phyloP scores from a whole-genome alignment of 2,797 vertebrate genomes.

The Sebastolobus altivelis region DNA sequence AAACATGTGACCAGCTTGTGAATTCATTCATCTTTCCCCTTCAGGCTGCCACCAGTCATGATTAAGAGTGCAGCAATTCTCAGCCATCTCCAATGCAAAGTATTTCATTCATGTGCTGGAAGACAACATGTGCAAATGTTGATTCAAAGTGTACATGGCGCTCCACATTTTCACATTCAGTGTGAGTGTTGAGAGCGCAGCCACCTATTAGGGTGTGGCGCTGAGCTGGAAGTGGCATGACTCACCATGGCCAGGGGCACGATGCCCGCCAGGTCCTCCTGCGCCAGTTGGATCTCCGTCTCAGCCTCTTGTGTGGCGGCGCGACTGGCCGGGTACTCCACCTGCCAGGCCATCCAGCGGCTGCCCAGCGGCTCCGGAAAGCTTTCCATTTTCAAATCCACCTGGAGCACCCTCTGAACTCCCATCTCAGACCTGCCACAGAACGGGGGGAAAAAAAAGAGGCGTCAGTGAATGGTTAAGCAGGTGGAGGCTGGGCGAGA shows the following conservation, averaged over 20 bases:
- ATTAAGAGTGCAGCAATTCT: conserved; percentile 31
- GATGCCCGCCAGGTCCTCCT: conserved; percentile 92
- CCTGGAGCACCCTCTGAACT: conserved; percentile 90
- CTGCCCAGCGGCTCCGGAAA: conserved; percentile 91
- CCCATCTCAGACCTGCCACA: conserved; percentile 86
- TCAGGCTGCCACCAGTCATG: conserved; percentile 9
- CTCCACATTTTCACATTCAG: conserved; percentile 14
- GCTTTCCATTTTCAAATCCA: conserved; percentile 92
- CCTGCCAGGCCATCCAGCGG: conserved; percentile 94
- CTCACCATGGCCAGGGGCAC: conserved; percentile 96
- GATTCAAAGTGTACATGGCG: conserved; percentile 14
- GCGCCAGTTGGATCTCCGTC: conserved; percentile 92
- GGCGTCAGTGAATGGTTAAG: conserved; percentile 45
- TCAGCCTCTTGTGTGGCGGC: conserved; percentile 85
- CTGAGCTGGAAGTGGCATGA: conserved; percentile 44
- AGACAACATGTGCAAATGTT: conserved; percentile 36
- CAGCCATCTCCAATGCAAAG: conserved; percentile 15
- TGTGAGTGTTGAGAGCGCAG: neutral
- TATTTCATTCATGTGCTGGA: conserved; percentile 12
- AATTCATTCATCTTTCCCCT: conserved; percentile 20
- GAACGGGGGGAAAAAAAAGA: conserved; percentile 15
- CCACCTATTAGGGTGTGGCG: conserved; percentile 22
- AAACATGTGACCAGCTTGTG: conserved; percentile 2
- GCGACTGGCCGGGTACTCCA: conserved; percentile 91
- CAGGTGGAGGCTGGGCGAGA: conserved; percentile 23